Evolutionary conservation across 2,888 invertebrate species (phyloP), one percentile per base, ranked within the genome.

Genomic region (Glyphotaelius pellucidus): DNA sequence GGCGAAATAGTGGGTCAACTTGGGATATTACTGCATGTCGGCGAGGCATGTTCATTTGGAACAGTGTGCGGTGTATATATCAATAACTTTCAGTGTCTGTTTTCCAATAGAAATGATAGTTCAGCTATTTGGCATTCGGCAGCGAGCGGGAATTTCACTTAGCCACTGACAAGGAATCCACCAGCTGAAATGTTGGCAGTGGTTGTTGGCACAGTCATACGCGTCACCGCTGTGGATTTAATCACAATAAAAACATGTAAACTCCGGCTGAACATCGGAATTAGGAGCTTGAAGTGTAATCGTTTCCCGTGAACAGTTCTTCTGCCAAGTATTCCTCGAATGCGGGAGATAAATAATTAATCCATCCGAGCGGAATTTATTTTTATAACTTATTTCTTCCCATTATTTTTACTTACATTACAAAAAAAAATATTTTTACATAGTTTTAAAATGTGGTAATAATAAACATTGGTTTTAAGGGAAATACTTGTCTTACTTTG

Each of bases 181-280:
- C 80, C 30, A 31, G 92, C 67, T 42, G 87, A 84, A 90, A 80
- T 47, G 90, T 42, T 90, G 90, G 90, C 90, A 90, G n/a, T 25
- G 19, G n/a, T 38, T 84, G 42, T 25, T 67, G 25, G 47, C 47
- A 47, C 25, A 67, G 67, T 67, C 67, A 67, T n/a, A 67, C 25
- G 67, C 38, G 86, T 86, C 79, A 32, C 80, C 19, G 79, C 79
- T 25, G 35, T 79, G 31, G 80, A 79, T 89, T 89, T 79, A 79
- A 89, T 89, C 67, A 79, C 79, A 79, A 38, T 89, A 79, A 35
- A 88, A 88, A 88, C 30, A 88, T 80, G 80, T n/a, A 79, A 89
- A 89, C 25, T 14, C 32, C 30, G 38, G 79, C 35, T 30, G 32
- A n/a, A 32, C 80, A 79, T 79, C 38, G 79, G 79, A 89, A 89